Evolutionary conservation across 2,888 invertebrate genomes (phyloP).

Genomic region (Hofmannophila pseudospretella): DNA sequence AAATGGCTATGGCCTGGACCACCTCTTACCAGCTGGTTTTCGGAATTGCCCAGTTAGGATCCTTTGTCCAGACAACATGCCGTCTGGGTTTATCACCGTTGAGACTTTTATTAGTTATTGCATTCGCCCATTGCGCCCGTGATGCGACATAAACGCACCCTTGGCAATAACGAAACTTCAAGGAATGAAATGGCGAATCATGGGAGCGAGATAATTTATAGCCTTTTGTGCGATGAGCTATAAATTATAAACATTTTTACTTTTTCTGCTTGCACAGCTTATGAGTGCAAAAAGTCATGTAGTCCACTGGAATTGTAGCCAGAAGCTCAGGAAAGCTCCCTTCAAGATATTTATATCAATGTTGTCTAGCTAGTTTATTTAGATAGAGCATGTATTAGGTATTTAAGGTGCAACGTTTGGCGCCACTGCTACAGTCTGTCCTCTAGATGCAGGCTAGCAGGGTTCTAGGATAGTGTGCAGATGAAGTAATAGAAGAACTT

Average conservation of each 20-base stretch:
- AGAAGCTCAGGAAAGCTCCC: too few species aligned
- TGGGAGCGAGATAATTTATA: slow-evolving; percentile 37
- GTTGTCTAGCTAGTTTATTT: too few species aligned
- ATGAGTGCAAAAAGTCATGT: background rate
- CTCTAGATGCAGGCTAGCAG: too few species aligned
- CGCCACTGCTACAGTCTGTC: too few species aligned
- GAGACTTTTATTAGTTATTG: slow-evolving; percentile 60
- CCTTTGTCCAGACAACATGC: slow-evolving; percentile 52
- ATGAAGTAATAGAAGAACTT: too few species aligned
- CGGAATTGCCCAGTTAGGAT: slow-evolving; percentile 18
- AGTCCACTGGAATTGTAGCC: too few species aligned
- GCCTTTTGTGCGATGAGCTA: slow-evolving; percentile 4
- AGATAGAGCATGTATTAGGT: too few species aligned
- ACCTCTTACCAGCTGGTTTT: too few species aligned
- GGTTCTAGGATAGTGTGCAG: too few species aligned
- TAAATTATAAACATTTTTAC: slow-evolving; percentile 5
- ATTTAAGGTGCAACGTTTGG: too few species aligned
- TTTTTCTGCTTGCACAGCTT: background rate
- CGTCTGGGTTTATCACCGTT: slow-evolving; percentile 52
- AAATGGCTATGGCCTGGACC: too few species aligned
- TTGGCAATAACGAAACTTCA: slow-evolving; percentile 32
- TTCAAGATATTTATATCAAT: too few species aligned
- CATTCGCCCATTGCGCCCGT: slow-evolving; percentile 36
- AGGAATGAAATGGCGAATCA: slow-evolving; percentile 43
- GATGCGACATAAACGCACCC: slow-evolving; percentile 50